phyloP scores from a whole-genome alignment of 2,113 vertebrate species.

The Anhinga anhinga region DNA sequence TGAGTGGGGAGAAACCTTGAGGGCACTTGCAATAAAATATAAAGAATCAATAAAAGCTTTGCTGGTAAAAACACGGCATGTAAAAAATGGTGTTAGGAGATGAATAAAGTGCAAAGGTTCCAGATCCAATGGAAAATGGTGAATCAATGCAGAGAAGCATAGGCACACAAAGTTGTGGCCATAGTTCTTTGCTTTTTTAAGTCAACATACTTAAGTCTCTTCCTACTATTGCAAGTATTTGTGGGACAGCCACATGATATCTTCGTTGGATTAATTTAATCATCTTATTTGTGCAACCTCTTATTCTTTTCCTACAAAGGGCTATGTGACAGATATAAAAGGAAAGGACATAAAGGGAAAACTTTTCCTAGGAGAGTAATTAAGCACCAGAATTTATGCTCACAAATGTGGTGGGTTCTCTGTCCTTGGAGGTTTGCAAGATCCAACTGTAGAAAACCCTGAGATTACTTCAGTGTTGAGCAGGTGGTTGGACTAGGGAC shows the following conservation, averaged over 20 bases:
- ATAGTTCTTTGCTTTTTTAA: not conserved
- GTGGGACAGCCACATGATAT: not conserved
- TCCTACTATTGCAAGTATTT: not conserved
- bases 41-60: not conserved
- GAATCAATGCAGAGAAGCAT: not conserved
- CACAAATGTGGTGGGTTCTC: not conserved
- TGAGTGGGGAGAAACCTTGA: not conserved
- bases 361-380: not conserved
- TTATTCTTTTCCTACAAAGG: not conserved
- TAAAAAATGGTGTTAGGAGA: not conserved
- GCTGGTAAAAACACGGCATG: not conserved
- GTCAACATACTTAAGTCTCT: not conserved
- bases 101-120: not conserved
- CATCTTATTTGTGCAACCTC: not conserved
- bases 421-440: not conserved
- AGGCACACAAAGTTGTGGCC: not conserved
- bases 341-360: not conserved
- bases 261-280: not conserved
- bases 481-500: not conserved
- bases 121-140: not conserved
- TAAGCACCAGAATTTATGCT: not conserved
- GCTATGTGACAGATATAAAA: not conserved
- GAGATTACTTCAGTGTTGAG: not conserved
- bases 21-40: not conserved
- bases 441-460: not conserved